Conservation (phyloP, 2,888 invertebrate species). For the Strigamia transsilvanica region DNA sequence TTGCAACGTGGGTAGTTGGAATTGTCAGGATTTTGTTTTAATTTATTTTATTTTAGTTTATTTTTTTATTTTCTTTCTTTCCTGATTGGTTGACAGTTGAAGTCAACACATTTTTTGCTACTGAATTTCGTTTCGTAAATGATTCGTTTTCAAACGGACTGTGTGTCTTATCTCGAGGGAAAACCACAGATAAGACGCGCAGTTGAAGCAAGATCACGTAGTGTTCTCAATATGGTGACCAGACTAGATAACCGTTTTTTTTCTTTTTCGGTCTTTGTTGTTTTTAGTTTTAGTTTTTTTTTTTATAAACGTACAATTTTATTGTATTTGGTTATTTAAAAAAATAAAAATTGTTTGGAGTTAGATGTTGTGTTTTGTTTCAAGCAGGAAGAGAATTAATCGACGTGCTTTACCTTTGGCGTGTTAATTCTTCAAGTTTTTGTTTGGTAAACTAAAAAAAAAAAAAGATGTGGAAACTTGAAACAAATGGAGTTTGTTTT, state of each 20-base stretch:
- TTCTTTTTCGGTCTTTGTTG: too few species aligned
- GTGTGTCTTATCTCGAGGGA: background rate
- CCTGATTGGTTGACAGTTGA: too few species aligned
- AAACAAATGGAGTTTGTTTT: background rate
- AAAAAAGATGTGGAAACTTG: background rate
- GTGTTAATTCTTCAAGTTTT: constrained; percentile 10
- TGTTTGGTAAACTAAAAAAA: background rate
- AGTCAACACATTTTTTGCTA: too few species aligned
- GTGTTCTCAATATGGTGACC: background rate
- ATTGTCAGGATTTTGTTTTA: too few species aligned
- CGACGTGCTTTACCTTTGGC: background rate
- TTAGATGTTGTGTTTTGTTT: background rate
- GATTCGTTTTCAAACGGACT: too few species aligned
- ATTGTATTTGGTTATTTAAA: background rate
- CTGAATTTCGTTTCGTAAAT: too few species aligned
- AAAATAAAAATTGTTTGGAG: background rate
- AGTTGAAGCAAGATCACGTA: background rate
- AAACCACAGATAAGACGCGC: background rate
- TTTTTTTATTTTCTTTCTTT: too few species aligned
- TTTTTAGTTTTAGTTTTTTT: too few species aligned
- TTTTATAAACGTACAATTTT: background rate
- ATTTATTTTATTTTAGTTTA: too few species aligned
- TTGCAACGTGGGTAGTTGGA: too few species aligned
- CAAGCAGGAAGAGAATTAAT: background rate
- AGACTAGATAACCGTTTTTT: background rate